phyloP scores from a whole-genome alignment of 2,113 vertebrate species.

The Cephalopterus ornatus region DNA sequence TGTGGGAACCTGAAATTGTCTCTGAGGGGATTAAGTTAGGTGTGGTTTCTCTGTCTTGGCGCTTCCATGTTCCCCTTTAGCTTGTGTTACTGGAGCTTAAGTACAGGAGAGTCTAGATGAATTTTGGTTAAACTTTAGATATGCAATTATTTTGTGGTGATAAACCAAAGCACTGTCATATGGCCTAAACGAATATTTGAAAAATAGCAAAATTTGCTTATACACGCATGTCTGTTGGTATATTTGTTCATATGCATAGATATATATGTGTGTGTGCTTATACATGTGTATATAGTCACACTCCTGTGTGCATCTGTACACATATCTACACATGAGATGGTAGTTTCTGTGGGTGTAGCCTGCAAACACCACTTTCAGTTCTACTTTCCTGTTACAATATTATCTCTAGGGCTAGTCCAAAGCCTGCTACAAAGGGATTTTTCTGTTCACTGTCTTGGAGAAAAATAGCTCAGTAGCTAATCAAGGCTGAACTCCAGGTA shows the following conservation, averaged over 20 bases:
- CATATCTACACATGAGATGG: rapidly evolving
- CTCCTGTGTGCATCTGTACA: not conserved
- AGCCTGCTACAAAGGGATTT: not conserved
- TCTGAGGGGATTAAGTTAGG: not conserved
- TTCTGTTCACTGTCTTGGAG: not conserved
- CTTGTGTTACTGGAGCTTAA: not conserved
- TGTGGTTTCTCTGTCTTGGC: not conserved
- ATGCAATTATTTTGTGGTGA: not conserved
- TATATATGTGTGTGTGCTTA: not conserved
- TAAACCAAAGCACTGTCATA: not conserved
- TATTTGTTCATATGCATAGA: not conserved
- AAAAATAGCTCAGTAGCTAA: not conserved
- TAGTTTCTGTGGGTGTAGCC: not conserved
- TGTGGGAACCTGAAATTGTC: not conserved
- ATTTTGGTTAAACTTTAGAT: not conserved
- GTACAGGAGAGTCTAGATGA: not conserved
- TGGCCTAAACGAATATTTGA: not conserved
- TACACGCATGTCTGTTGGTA: not conserved
- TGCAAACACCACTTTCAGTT: not conserved
- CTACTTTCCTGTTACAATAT: not conserved
- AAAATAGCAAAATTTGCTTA: not conserved
- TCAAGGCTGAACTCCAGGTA: not conserved
- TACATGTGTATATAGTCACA: not conserved
- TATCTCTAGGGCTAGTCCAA: not conserved
- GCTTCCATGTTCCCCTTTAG: not conserved